Percentiles rank a stretch among this genome's conserved stretches.
Conservation (phyloP, 2,797 vertebrate species). For the Ctenopoma multispine region DNA sequence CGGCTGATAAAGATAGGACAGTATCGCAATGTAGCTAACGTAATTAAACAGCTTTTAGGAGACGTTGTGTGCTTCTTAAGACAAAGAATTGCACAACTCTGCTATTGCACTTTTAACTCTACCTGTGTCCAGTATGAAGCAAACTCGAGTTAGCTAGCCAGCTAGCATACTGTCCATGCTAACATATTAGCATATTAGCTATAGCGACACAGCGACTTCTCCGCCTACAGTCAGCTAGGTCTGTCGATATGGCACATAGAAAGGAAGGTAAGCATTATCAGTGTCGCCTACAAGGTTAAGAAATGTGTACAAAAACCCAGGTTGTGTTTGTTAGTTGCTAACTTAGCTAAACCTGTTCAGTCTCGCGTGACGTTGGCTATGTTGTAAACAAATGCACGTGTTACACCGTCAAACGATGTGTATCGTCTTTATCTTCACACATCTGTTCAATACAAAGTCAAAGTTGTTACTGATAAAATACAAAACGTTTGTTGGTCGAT, state of each 20-base stretch:
- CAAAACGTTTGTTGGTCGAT: too few species aligned
- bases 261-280: slow-evolving; percentile 76
- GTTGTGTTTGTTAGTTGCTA: background rate
- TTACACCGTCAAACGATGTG: background rate
- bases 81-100: accelerated
- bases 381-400: slow-evolving; percentile 78
- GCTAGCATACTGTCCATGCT: slow-evolving; percentile 17
- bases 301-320: accelerated
- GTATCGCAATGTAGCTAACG: background rate
- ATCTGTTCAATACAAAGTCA: background rate
- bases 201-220: background rate
- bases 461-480: too few species aligned
- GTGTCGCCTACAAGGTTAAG: accelerated
- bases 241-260: slow-evolving; percentile 72
- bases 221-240: background rate
- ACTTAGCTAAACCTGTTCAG: slow-evolving; percentile 1
- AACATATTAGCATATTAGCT: slow-evolving; percentile 28
- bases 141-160: slow-evolving; percentile 4
- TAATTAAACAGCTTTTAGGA: background rate
- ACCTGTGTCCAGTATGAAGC: background rate
- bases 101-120: background rate
- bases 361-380: slow-evolving; percentile 26
- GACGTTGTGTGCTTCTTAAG: accelerated
- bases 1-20: background rate
- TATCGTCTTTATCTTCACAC: background rate